Evolutionary conservation across 2,888 invertebrate species (phyloP).

Genomic region (Aspidiotus rigidus): DNA sequence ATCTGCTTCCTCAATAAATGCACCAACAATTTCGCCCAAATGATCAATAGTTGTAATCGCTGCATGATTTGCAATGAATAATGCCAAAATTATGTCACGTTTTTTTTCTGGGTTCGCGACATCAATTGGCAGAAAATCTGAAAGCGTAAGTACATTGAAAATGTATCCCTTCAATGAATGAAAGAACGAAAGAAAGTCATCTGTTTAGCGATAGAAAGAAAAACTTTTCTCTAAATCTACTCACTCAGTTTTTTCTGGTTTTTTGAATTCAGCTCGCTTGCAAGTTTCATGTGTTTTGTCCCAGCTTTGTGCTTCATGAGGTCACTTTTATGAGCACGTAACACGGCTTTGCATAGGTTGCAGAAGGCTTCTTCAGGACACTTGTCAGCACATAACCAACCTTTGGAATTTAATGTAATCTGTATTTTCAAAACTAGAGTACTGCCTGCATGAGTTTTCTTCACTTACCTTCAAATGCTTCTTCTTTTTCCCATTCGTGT

Average conservation of each 20-base stretch:
- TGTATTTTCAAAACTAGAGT: too few species aligned
- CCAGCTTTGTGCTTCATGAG: slow-evolving; percentile 4
- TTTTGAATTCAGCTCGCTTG: too few species aligned
- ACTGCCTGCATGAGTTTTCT: too few species aligned
- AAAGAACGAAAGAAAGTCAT: not conserved
- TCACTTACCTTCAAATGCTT: too few species aligned
- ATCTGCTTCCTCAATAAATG: slow-evolving; percentile 28
- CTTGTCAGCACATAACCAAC: too few species aligned
- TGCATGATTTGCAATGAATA: slow-evolving; percentile 9
- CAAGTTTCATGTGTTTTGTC: slow-evolving; percentile 1
- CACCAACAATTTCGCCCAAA: slow-evolving; percentile 36
- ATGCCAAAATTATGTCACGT: not conserved
- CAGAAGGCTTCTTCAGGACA: not conserved
- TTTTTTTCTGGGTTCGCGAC: not conserved
- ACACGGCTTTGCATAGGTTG: slow-evolving; percentile 1
- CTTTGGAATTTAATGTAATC: too few species aligned
- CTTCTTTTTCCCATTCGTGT: too few species aligned
- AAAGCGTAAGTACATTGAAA: slow-evolving; percentile 10
- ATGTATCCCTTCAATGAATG: not conserved
- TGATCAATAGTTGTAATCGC: slow-evolving; percentile 34
- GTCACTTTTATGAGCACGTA: slow-evolving; percentile 13
- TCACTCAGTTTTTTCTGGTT: too few species aligned
- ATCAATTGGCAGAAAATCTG: not conserved
- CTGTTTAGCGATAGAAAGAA: not conserved
- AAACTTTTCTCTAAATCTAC: too few species aligned